A percentile compares a stretch with the other conserved stretches of the same genome.
Conservation (phyloP, 1,140 invertebrate genomes). For the Heterodera schachtii region DNA sequence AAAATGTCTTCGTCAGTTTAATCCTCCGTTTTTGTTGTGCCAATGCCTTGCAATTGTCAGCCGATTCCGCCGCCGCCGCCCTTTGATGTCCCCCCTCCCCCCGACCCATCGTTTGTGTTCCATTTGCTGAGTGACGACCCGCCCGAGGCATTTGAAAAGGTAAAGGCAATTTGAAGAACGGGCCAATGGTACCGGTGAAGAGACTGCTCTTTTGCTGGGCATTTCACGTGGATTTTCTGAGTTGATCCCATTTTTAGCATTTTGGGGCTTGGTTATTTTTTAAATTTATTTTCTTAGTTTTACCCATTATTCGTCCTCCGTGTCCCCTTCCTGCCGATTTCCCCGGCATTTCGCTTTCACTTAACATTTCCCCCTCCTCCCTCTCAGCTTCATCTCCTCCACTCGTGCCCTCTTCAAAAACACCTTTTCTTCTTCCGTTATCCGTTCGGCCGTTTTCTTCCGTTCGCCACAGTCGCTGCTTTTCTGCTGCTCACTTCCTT, state of each 20-base stretch:
- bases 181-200: too few relatives aligned
- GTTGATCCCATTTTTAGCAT: too few relatives aligned
- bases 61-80: slow-evolving; percentile 17
- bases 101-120: slow-evolving; percentile 31
- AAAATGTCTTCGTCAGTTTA: slow-evolving; percentile 13
- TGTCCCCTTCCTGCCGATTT: too few relatives aligned
- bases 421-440: background rate
- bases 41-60: slow-evolving; percentile 21
- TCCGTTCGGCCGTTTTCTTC: background rate
- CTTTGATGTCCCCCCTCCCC: slow-evolving; percentile 32
- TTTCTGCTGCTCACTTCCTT: background rate
- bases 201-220: too few relatives aligned
- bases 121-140: slow-evolving; percentile 29
- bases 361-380: background rate
- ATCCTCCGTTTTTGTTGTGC: background rate
- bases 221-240: too few relatives aligned
- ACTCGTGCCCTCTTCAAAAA: slow-evolving; percentile 5
- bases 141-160: slow-evolving; percentile 20
- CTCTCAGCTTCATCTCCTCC: background rate
- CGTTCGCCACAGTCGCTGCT: background rate
- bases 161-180: background rate
- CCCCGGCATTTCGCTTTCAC: too few relatives aligned
- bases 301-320: too few relatives aligned
- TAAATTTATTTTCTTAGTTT: too few relatives aligned
- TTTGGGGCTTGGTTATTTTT: too few relatives aligned